Conservation (phyloP, 1,140 invertebrate species). For the Saccostrea cuccullata region DNA sequence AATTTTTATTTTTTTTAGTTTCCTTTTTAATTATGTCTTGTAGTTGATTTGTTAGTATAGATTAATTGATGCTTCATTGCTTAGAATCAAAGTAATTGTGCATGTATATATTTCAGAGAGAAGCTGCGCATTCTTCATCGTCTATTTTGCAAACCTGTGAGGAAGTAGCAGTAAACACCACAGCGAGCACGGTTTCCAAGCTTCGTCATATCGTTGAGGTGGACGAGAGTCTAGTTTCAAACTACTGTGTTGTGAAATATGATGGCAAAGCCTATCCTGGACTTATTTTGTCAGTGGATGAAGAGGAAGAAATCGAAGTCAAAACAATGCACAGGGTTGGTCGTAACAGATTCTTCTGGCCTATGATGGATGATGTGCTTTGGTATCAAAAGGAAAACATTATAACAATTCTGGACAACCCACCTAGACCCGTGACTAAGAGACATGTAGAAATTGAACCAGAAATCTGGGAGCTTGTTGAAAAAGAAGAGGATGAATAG, state of each 20-base stretch:
- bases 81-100: background rate
- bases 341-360: slow-evolving; percentile 44
- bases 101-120: background rate
- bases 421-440: background rate
- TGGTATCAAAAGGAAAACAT: slow-evolving; percentile 40
- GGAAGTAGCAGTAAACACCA: background rate
- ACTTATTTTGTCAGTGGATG: slow-evolving; percentile 43
- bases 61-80: background rate
- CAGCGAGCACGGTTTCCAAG: background rate
- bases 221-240: slow-evolving; percentile 25
- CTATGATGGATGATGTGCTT: slow-evolving; percentile 41
- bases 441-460: slow-evolving; percentile 12
- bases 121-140: background rate
- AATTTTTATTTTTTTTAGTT: background rate
- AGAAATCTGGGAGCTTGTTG: background rate
- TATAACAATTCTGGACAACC: background rate
- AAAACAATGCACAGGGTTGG: slow-evolving; percentile 42
- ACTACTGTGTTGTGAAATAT: slow-evolving; percentile 49
- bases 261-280: slow-evolving; percentile 43
- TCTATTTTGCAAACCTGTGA: background rate
- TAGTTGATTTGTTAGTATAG: background rate
- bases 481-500: slow-evolving; percentile 23
- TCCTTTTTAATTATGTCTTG: background rate
- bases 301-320: slow-evolving; percentile 43
- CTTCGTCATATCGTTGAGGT: slow-evolving; percentile 1